phyloP scores from a whole-genome alignment of 2,888 invertebrate species.

The Lacanobia wlatinum region DNA sequence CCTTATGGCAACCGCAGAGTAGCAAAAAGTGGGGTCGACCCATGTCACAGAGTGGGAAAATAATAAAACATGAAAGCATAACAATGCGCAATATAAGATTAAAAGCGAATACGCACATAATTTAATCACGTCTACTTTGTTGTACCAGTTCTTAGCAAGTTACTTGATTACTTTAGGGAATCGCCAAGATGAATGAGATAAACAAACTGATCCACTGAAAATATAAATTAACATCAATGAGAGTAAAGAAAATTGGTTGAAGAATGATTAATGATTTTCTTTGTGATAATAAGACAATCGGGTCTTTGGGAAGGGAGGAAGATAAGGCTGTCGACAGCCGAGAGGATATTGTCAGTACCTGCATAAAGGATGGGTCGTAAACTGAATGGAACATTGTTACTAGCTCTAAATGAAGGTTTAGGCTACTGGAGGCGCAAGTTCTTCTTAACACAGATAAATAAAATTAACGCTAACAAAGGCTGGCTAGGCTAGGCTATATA shows the following conservation, averaged over 20 bases:
- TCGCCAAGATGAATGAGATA: constrained; percentile 74
- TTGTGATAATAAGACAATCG: constrained; percentile 55
- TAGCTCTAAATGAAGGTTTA: constrained; percentile 31
- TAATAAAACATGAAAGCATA: constrained; percentile 57
- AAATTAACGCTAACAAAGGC: constrained; percentile 26
- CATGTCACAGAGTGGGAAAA: constrained; percentile 49
- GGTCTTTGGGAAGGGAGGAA: constrained; percentile 24
- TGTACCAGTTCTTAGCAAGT: constrained; percentile 75
- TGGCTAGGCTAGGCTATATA: too few species aligned
- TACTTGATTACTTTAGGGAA: constrained; percentile 77
- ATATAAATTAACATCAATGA: constrained; percentile 68
- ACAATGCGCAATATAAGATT: constrained; percentile 66
- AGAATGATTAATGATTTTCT: constrained; percentile 63
- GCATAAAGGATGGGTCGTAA: constrained; percentile 29
- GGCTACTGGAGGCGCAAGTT: constrained; percentile 26
- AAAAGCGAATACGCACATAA: constrained; percentile 63
- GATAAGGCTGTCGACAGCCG: constrained; percentile 35
- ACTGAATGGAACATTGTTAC: constrained; percentile 50
- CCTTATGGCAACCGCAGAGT: constrained; percentile 9
- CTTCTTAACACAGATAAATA: constrained; percentile 47
- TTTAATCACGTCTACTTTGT: constrained; percentile 72
- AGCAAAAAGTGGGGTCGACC: constrained; percentile 52
- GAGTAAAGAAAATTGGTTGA: constrained; percentile 57
- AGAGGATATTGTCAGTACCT: constrained; percentile 45
- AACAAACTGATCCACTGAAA: constrained; percentile 71